Evolutionary conservation across 2,888 invertebrate species (phyloP).

Genomic region (Anthophora plumipes): DNA sequence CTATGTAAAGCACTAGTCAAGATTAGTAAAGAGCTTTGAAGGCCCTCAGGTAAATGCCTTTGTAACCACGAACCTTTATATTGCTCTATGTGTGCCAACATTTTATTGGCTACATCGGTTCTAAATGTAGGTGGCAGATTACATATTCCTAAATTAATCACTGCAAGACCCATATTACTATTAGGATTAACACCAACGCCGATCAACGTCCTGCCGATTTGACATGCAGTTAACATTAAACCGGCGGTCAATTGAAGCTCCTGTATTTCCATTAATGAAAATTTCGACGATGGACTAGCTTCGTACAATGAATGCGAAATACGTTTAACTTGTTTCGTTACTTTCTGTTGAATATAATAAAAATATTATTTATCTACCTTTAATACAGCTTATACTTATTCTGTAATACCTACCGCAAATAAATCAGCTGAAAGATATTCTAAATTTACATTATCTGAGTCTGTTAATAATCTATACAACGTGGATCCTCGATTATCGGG

Average conservation of each 20-base stretch:
- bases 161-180: conserved; percentile 86
- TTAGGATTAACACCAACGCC: conserved; percentile 86
- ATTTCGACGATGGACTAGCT: conserved; percentile 83
- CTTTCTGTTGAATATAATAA: conserved; percentile 83
- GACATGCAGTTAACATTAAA: conserved; percentile 86
- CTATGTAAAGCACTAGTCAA: conserved; percentile 85
- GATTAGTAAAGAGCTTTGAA: conserved; percentile 85
- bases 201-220: conserved; percentile 86
- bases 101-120: conserved; percentile 88
- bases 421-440: conserved; percentile 86
- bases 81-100: conserved; percentile 86
- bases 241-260: conserved; percentile 88
- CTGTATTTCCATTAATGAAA: conserved; percentile 84
- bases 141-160: conserved; percentile 87
- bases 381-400: background rate
- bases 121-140: conserved; percentile 88
- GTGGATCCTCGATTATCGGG: conserved; percentile 87
- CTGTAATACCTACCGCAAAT: conserved; percentile 85
- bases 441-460: conserved; percentile 87
- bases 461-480: conserved; percentile 86
- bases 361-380: background rate
- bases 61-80: conserved; percentile 86
- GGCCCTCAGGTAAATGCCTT: conserved; percentile 86
- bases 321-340: conserved; percentile 86
- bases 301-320: conserved; percentile 85